Percentiles rank a stretch among this genome's conserved stretches.
Evolutionary conservation across 1,140 invertebrate genomes (phyloP).

Genomic region (Hycleus cichorii): DNA sequence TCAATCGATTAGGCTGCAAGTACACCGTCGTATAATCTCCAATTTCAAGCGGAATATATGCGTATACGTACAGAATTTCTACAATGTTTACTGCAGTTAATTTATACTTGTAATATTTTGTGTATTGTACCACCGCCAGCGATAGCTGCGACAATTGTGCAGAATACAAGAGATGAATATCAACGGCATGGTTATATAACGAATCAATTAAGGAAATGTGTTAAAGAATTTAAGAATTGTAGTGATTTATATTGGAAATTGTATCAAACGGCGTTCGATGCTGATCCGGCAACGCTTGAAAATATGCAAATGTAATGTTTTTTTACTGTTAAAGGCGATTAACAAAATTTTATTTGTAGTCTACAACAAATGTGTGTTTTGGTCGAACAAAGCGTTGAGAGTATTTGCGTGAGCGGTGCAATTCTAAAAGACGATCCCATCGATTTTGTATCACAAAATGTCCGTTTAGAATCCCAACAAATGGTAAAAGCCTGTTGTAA

Average conservation of each 20-base stretch:
- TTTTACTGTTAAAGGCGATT: neutral
- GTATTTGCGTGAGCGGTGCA: slow-evolving; percentile 47
- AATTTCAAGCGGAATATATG: slow-evolving; percentile 74
- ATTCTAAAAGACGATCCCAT: slow-evolving; percentile 31
- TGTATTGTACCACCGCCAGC: slow-evolving; percentile 88
- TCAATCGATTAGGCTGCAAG: slow-evolving; percentile 46
- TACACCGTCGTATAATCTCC: slow-evolving; percentile 56
- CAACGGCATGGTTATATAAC: slow-evolving; percentile 76
- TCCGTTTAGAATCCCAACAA: slow-evolving; percentile 38
- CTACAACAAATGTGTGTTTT: slow-evolving; percentile 71
- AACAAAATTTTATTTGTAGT: slow-evolving; percentile 39
- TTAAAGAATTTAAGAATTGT: slow-evolving; percentile 64
- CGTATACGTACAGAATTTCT: slow-evolving; percentile 69
- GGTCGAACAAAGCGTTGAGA: slow-evolving; percentile 68
- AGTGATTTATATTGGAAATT: slow-evolving; percentile 73
- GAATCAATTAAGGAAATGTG: slow-evolving; percentile 71
- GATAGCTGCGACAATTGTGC: slow-evolving; percentile 74
- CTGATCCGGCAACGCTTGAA: slow-evolving; percentile 74
- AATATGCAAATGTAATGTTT: slow-evolving; percentile 60
- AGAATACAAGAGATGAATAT: slow-evolving; percentile 71
- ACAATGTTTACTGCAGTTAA: slow-evolving; percentile 64
- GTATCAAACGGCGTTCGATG: slow-evolving; percentile 90
- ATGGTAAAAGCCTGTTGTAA: slow-evolving; percentile 39
- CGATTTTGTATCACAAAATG: slow-evolving; percentile 30
- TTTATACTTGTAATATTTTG: slow-evolving; percentile 72